Conservation (phyloP, 2,797 vertebrate species). For the Trachops cirrhosus region DNA sequence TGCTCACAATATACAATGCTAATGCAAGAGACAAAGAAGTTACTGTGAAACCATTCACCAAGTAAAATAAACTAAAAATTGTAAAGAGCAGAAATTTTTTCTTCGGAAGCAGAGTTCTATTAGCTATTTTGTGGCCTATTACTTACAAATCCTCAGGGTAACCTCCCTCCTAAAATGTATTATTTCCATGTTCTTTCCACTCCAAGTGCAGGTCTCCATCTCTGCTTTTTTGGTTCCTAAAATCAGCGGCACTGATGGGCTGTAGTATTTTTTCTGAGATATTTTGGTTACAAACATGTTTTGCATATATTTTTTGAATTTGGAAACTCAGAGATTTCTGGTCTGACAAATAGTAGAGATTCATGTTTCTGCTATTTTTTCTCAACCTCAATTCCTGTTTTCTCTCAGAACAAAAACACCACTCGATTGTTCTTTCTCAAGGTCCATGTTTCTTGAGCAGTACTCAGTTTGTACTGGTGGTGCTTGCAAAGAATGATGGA, state of each 20-base stretch:
- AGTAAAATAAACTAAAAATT: neutral
- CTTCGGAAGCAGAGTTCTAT: neutral
- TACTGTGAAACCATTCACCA: neutral
- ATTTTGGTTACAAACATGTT: neutral
- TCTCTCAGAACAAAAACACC: neutral
- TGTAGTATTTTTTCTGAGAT: neutral
- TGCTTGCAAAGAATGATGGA: neutral
- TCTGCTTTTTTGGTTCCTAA: neutral
- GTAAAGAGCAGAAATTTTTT: neutral
- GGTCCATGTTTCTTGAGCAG: neutral
- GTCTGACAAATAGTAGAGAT: neutral
- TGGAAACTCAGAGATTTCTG: neutral
- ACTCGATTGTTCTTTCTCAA: neutral
- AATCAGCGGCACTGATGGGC: neutral
- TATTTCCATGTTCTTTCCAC: neutral
- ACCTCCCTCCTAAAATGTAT: neutral
- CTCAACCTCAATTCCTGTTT: neutral
- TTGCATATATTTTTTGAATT: conserved; percentile 11
- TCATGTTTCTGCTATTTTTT: neutral
- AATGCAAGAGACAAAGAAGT: neutral
- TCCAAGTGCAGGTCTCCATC: neutral
- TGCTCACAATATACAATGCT: neutral
- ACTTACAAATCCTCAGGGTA: neutral
- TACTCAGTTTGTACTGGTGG: neutral
- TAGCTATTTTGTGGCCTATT: neutral